phyloP scores from a whole-genome alignment of 1,140 invertebrate species.

The Oncopodura yosiiana region DNA sequence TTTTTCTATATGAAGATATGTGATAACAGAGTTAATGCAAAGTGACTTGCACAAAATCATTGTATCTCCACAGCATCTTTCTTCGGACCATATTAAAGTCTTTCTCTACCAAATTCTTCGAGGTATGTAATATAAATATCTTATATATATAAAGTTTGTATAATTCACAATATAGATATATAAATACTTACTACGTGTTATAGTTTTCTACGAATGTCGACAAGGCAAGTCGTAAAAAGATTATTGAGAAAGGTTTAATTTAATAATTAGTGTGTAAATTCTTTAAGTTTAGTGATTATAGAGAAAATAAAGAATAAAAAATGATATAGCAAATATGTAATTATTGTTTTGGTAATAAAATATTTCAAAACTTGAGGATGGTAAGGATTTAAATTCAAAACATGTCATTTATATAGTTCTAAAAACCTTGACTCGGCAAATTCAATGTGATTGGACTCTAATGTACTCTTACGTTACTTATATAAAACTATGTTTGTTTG shows the following conservation, averaged over 20 bases:
- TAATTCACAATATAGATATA: background rate
- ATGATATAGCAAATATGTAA: too few relatives aligned
- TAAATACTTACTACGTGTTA: too few relatives aligned
- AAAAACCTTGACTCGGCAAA: background rate
- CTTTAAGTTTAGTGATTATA: too few relatives aligned
- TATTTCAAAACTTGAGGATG: too few relatives aligned
- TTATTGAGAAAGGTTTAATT: too few relatives aligned
- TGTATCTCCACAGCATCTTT: slow-evolving; percentile 94
- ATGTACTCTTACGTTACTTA: background rate
- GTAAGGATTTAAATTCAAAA: too few relatives aligned
- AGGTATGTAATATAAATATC: slow-evolving; percentile 58
- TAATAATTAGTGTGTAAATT: too few relatives aligned
- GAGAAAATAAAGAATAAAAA: too few relatives aligned
- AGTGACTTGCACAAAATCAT: slow-evolving; percentile 99
- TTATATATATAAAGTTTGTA: background rate
- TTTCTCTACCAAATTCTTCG: slow-evolving; percentile 99
- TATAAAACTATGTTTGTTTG: too few relatives aligned
- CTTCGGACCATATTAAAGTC: slow-evolving; percentile 98
- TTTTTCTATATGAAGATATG: slow-evolving; percentile 62
- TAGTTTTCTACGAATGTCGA: too few relatives aligned
- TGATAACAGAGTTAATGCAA: slow-evolving; percentile 97
- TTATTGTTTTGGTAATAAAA: too few relatives aligned
- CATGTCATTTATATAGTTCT: background rate
- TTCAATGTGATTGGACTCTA: background rate
- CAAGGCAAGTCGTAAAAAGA: too few relatives aligned